A percentile compares a stretch with the other conserved stretches of the same genome.
Conservation (phyloP, 2,888 invertebrate species). For the Bombylius major region DNA sequence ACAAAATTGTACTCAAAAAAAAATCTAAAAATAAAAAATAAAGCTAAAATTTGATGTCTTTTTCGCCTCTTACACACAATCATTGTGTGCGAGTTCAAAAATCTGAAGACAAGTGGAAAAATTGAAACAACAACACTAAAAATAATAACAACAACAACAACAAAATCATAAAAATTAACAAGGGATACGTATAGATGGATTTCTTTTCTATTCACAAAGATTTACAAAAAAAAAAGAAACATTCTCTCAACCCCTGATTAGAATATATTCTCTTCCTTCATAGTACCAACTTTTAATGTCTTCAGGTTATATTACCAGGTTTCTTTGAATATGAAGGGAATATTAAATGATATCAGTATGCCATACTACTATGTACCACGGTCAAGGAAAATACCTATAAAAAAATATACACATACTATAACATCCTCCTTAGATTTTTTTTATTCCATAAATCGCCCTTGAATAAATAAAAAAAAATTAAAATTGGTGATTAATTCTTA, state of each 20-base stretch:
- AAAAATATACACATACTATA: not conserved
- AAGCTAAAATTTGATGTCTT: conserved; percentile 13
- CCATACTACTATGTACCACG: not conserved
- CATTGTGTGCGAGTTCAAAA: conserved; percentile 3
- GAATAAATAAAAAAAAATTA: conserved; percentile 15
- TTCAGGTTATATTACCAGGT: conserved; percentile 10
- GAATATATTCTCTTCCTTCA: conserved; percentile 8
- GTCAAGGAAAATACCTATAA: not conserved
- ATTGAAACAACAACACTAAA: not conserved
- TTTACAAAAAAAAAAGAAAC: not conserved
- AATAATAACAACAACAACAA: not conserved
- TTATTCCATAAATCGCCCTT: not conserved
- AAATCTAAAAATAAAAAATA: not conserved
- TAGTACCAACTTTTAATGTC: conserved; percentile 9
- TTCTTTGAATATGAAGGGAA: not conserved
- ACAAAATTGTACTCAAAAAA: conserved; percentile 4
- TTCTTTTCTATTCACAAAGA: not conserved
- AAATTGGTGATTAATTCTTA: conserved; percentile 19
- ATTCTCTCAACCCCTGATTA: conserved; percentile 9
- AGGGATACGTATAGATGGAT: not conserved
- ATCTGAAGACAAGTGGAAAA: not conserved
- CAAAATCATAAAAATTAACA: not conserved
- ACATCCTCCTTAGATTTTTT: not conserved
- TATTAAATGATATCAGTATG: conserved; percentile 8
- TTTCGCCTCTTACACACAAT: conserved; percentile 12